Percentiles rank a stretch among this genome's conserved stretches.
Evolutionary conservation across 2,888 invertebrate genomes (phyloP).

Genomic region (Epicampocera succincta): DNA sequence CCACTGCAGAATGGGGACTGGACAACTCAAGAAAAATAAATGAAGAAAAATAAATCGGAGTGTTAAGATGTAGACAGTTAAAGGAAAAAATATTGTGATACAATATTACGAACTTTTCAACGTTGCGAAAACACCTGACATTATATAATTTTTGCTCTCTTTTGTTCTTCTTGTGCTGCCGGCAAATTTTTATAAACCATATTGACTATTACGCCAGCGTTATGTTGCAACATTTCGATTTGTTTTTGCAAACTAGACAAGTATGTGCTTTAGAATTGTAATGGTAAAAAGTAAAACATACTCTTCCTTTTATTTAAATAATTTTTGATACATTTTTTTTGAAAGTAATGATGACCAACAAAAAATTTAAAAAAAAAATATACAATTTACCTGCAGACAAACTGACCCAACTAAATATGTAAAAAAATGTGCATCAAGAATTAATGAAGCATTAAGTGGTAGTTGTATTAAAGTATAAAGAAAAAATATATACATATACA

Average conservation of each 20-base stretch:
- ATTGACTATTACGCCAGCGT: constrained; percentile 33
- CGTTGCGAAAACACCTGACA: too few species aligned
- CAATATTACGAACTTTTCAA: too few species aligned
- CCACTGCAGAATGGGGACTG: too few species aligned
- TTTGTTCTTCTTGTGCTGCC: constrained; percentile 4
- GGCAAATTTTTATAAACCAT: constrained; percentile 58
- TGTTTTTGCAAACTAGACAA: constrained; percentile 17
- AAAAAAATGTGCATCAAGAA: constrained; percentile 57
- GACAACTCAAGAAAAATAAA: too few species aligned
- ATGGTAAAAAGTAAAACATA: constrained; percentile 45
- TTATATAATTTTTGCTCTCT: too few species aligned
- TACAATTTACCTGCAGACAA: constrained; percentile 61
- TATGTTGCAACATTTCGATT: constrained; percentile 65
- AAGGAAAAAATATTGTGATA: too few species aligned
- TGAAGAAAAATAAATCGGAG: too few species aligned
- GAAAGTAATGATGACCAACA: constrained; percentile 79
- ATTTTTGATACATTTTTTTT: constrained; percentile 72
- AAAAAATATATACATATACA: constrained; percentile 6
- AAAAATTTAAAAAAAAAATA: constrained; percentile 63
- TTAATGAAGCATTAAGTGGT: constrained; percentile 47
- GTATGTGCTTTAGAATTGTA: too few species aligned
- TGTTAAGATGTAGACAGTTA: too few species aligned
- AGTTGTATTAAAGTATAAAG: constrained; percentile 32
- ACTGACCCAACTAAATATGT: constrained; percentile 60
- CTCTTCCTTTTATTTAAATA: constrained; percentile 32